Evolutionary conservation across 2,797 vertebrate genomes (phyloP).

Genomic region (Fistularia tabacaria): DNA sequence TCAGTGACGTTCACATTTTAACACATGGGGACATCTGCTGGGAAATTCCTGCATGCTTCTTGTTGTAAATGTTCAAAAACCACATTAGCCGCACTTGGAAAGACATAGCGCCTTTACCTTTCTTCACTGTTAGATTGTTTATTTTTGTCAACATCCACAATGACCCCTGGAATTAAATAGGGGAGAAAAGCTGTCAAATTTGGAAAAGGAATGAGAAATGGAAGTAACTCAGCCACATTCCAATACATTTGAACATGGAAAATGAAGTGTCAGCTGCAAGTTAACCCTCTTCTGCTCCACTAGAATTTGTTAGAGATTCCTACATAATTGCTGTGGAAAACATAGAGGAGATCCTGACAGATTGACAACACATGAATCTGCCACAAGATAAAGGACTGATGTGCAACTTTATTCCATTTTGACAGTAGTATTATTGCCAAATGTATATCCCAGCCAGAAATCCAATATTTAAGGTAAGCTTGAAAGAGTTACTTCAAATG

Average conservation of each 20-base stretch:
- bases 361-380: constrained; percentile 53
- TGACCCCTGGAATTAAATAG: neutral
- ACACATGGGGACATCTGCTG: constrained; percentile 22
- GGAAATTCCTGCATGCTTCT: constrained; percentile 22
- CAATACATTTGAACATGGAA: constrained; percentile 7
- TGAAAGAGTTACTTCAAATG: too few species aligned
- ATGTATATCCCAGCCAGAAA: constrained; percentile 3
- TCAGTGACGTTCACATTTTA: constrained; percentile 26
- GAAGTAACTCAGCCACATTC: neutral
- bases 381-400: neutral
- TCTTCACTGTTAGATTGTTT: too few species aligned
- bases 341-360: constrained; percentile 22
- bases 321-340: constrained; percentile 48
- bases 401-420: too few species aligned
- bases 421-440: too few species aligned
- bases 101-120: too few species aligned
- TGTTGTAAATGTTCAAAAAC: constrained; percentile 18
- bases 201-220: constrained; percentile 1
- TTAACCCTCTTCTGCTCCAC: constrained; percentile 38
- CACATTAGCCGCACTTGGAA: too few species aligned
- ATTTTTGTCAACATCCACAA: constrained; percentile 3
- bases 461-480: neutral
- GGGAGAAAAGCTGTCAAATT: neutral
- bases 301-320: constrained; percentile 53
- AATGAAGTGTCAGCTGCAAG: constrained; percentile 17